Evolutionary conservation across 2,113 vertebrate species (phyloP).

Genomic region (Cyprinus carpio): DNA sequence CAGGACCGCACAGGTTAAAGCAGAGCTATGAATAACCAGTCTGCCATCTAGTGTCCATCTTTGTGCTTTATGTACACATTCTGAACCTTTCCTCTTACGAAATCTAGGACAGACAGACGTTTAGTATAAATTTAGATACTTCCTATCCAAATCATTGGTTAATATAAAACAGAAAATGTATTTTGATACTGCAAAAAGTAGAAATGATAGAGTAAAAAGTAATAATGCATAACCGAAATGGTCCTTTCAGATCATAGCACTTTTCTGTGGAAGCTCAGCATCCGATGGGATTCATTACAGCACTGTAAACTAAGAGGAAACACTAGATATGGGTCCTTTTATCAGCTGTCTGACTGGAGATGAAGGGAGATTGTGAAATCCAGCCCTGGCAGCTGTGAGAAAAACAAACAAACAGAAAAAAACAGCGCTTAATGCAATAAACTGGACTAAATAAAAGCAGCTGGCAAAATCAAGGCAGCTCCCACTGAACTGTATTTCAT

Average conservation of each 20-base stretch:
- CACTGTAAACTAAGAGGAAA: constrained; percentile 45
- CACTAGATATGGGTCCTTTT: constrained; percentile 52
- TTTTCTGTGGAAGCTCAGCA: background rate
- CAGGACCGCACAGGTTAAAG: constrained; percentile 14
- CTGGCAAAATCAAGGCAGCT: background rate
- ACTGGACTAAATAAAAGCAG: background rate
- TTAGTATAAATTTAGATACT: background rate
- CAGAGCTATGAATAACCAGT: constrained; percentile 11
- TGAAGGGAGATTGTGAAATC: constrained; percentile 69
- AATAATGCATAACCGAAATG: background rate
- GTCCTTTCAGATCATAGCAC: background rate
- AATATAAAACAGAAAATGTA: background rate
- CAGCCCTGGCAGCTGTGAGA: constrained; percentile 66
- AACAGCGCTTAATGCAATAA: background rate
- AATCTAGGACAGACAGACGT: background rate
- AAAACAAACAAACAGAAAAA: background rate
- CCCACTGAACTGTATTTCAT: background rate
- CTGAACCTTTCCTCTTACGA: background rate
- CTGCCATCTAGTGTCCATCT: constrained; percentile 53
- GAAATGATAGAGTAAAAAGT: background rate
- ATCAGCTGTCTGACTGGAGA: constrained; percentile 67
- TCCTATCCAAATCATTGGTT: background rate
- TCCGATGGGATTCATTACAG: background rate
- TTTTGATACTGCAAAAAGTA: background rate
- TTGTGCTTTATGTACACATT: background rate